Percentiles rank a stretch among this genome's conserved stretches.
Conservation (phyloP, 2,888 invertebrate species). For the Drosophila quinaria region DNA sequence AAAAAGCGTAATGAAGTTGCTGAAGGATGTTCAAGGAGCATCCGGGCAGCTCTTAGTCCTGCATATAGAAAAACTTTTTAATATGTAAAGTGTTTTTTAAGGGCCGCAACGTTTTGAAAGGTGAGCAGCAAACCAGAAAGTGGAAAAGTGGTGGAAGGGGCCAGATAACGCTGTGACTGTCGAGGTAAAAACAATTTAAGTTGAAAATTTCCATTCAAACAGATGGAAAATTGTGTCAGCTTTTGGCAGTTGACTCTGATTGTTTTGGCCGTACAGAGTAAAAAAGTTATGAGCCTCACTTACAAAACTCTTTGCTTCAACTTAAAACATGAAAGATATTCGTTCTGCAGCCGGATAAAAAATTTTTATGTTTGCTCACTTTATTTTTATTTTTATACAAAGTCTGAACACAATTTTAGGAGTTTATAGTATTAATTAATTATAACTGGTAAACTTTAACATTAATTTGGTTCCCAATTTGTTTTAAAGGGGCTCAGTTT, state of each 20-base stretch:
- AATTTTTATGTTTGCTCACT: neutral
- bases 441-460: neutral
- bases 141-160: neutral
- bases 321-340: slow-evolving; percentile 12
- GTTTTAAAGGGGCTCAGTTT: no score
- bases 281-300: slow-evolving; percentile 1
- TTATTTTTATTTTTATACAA: neutral
- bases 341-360: neutral
- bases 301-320: slow-evolving; percentile 9
- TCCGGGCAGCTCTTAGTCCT: neutral
- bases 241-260: slow-evolving; percentile 33
- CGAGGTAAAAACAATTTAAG: slow-evolving; percentile 35
- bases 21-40: slow-evolving; percentile 53
- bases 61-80: slow-evolving; percentile 64
- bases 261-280: slow-evolving; percentile 16
- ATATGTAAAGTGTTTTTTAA: slow-evolving; percentile 71
- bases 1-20: slow-evolving; percentile 67
- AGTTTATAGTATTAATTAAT: neutral
- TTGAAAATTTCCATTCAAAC: slow-evolving; percentile 46
- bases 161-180: neutral
- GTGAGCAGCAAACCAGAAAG: slow-evolving; percentile 11
- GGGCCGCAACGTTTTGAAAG: slow-evolving; percentile 32
- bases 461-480: no score
- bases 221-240: slow-evolving; percentile 50
- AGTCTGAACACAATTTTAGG: neutral